phyloP scores from a whole-genome alignment of 2,888 invertebrate genomes.

The Pteria penguin region DNA sequence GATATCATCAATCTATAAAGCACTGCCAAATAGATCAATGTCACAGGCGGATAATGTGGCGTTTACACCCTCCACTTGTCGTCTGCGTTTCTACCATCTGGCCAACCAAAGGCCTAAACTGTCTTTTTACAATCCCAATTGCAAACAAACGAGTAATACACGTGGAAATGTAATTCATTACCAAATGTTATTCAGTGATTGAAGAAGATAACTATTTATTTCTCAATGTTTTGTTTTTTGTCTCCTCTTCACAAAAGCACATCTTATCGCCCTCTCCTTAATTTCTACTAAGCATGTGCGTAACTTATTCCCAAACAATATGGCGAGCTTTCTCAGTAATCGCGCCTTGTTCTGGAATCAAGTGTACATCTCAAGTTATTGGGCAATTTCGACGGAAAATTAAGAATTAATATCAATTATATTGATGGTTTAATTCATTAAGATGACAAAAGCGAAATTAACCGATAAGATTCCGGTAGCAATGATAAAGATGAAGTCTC shows the following conservation, averaged over 20 bases:
- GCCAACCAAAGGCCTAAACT: constrained; percentile 14
- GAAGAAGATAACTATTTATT: neutral
- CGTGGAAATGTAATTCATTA: neutral
- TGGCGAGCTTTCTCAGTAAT: neutral
- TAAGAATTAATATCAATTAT: constrained; percentile 28
- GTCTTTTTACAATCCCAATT: constrained; percentile 6
- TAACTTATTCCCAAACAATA: neutral
- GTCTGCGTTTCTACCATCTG: constrained; percentile 26
- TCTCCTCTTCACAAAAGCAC: neutral
- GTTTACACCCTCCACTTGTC: too few relatives aligned
- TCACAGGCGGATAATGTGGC: too few relatives aligned
- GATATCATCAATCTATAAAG: too few relatives aligned
- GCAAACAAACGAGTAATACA: constrained; percentile 23
- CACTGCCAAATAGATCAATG: too few relatives aligned
- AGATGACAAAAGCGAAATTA: neutral
- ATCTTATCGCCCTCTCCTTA: neutral
- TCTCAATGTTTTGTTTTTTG: neutral
- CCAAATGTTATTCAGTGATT: constrained; percentile 18
- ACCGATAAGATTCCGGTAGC: neutral
- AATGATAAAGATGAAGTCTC: neutral
- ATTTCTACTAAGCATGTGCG: neutral
- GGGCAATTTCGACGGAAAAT: constrained; percentile 11
- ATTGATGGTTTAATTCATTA: constrained; percentile 24
- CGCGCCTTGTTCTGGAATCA: neutral
- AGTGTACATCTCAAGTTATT: constrained; percentile 14